Conservation (phyloP, 2,888 invertebrate genomes). For the Acanthosoma haemorrhoidale region DNA sequence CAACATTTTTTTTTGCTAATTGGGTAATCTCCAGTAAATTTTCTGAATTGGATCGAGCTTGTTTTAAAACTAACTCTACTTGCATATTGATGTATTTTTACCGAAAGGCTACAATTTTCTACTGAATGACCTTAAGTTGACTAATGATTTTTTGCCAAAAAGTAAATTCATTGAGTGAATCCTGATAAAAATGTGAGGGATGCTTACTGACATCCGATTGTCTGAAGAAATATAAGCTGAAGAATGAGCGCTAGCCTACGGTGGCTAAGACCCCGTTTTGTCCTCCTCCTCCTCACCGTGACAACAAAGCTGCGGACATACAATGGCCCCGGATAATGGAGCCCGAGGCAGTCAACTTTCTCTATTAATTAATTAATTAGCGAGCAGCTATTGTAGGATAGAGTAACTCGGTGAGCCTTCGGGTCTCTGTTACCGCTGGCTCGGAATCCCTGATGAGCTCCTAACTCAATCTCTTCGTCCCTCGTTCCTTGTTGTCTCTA, state of each 20-base stretch:
- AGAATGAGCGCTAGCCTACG: background rate
- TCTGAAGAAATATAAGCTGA: background rate
- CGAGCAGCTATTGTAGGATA: constrained; percentile 18
- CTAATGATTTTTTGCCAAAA: too few relatives aligned
- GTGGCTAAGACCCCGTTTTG: background rate
- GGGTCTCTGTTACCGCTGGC: constrained; percentile 5
- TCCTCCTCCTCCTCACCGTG: background rate
- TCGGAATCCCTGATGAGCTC: background rate
- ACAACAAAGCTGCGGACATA: background rate
- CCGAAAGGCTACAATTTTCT: too few relatives aligned
- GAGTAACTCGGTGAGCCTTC: background rate
- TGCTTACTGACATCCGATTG: background rate
- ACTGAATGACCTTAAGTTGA: too few relatives aligned
- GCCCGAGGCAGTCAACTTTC: constrained; percentile 6
- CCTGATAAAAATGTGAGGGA: background rate
- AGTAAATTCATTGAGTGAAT: too few relatives aligned
- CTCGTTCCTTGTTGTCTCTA: background rate
- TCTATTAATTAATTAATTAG: constrained; percentile 28
- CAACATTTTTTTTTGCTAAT: too few relatives aligned
- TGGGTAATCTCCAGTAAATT: too few relatives aligned
- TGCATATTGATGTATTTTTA: too few relatives aligned
- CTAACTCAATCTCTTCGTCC: constrained; percentile 10
- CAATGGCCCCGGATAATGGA: constrained; percentile 14
- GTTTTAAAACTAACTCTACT: too few relatives aligned
- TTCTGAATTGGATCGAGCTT: too few relatives aligned